Percentiles rank a stretch among this genome's conserved stretches.
These are phyloP conservation scores for Kryphioiulus occultus DNA, from an alignment of 2,888 invertebrate species.

Conservation along the genomic window DNA sequence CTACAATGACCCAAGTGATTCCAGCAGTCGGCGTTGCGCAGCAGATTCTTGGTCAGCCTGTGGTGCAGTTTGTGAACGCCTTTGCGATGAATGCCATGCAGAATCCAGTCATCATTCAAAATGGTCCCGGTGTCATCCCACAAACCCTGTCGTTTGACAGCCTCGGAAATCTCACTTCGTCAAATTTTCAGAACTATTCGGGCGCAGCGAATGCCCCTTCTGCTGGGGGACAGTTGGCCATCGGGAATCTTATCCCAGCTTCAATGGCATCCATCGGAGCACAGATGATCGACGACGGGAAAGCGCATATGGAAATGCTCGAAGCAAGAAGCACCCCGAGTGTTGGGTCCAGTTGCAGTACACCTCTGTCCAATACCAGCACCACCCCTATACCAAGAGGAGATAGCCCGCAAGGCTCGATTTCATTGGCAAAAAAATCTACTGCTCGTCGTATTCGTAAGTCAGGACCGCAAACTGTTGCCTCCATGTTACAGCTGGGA, in stretches of 20 bases:
- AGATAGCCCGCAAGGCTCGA: conserved; percentile 53
- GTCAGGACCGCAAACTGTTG: conserved; percentile 72
- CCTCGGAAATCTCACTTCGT: conserved; percentile 47
- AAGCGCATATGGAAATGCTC: conserved; percentile 53
- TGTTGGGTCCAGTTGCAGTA: conserved; percentile 56
- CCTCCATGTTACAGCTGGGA: conserved; percentile 65
- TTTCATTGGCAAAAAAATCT: conserved; percentile 50
- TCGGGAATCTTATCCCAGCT: conserved; percentile 37
- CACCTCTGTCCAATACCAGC: conserved; percentile 56
- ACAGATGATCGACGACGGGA: conserved; percentile 48
- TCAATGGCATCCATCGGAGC: conserved; percentile 39
- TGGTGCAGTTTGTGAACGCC: conserved; percentile 75
- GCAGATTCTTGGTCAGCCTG: conserved; percentile 57
- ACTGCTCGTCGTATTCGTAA: conserved; percentile 71
- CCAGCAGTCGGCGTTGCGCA: conserved; percentile 58
- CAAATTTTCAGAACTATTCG: conserved; percentile 39
- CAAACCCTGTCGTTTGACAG: conserved; percentile 49
- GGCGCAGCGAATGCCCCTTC: background rate
- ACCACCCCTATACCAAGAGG: conserved; percentile 56
- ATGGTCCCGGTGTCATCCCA: conserved; percentile 52
- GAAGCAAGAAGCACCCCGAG: conserved; percentile 56
- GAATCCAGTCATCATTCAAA: conserved; percentile 57
- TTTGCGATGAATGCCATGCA: conserved; percentile 60
- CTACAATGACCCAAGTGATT: conserved; percentile 60
- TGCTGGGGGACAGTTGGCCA: conserved; percentile 29